A percentile compares a stretch with the other conserved stretches of the same genome.
Conservation (phyloP, 1,140 invertebrate species). For the Drosophila asahinai region DNA sequence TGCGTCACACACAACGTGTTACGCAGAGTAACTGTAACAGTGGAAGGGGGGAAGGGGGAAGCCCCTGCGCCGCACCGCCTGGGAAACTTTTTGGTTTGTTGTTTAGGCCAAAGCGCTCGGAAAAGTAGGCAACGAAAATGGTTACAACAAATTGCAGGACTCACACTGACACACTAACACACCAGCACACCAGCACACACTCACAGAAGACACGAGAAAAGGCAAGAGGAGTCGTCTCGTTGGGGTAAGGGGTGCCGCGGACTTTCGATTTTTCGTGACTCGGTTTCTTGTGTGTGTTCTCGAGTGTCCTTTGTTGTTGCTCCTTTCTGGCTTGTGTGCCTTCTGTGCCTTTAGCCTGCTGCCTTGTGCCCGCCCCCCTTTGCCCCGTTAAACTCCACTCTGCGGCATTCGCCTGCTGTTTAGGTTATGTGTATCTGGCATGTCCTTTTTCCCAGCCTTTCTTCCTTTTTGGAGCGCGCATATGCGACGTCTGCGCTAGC, state of each 20-base stretch:
- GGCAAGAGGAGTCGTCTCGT: no score
- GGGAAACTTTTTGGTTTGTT: conserved; percentile 41
- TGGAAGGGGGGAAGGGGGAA: not conserved
- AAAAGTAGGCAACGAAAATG: conserved; percentile 54
- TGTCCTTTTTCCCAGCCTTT: conserved; percentile 64
- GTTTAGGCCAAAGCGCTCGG: conserved; percentile 41
- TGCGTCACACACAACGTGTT: conserved; percentile 66
- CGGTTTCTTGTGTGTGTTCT: conserved; percentile 35
- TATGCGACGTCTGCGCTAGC: conserved; percentile 72
- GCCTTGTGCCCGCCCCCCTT: not conserved
- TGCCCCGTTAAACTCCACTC: conserved; percentile 29
- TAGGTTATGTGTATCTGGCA: conserved; percentile 71
- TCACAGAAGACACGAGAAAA: no score
- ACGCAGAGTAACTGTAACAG: conserved; percentile 35
- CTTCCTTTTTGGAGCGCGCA: conserved; percentile 63
- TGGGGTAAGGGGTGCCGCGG: conserved; percentile 30
- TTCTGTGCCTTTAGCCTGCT: conserved; percentile 27
- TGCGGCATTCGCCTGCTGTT: conserved; percentile 59
- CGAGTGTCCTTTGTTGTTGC: conserved; percentile 57
- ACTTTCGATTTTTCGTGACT: conserved; percentile 76
- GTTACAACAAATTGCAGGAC: conserved; percentile 36
- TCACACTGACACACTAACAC: conserved; percentile 5
- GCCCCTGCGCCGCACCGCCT: not conserved
- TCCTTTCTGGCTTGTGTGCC: conserved; percentile 28
- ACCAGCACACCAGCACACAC: not conserved